A percentile compares a stretch with the other conserved stretches of the same genome.
Conservation (phyloP, 2,797 vertebrate genomes). For the Myotis myotis region DNA sequence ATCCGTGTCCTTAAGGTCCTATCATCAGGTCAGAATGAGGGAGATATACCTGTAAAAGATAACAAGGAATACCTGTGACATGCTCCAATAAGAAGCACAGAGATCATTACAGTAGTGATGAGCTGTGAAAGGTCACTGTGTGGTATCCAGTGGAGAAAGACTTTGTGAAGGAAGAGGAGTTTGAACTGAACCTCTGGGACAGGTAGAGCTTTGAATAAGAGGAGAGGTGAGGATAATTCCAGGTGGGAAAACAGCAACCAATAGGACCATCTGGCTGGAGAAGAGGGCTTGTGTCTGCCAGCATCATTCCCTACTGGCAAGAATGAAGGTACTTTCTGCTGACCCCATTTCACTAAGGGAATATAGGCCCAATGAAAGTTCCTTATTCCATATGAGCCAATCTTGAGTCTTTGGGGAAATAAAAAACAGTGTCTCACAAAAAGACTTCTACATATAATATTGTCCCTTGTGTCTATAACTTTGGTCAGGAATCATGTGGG, state of each 20-base stretch:
- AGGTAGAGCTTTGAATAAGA: neutral
- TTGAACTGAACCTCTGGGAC: neutral
- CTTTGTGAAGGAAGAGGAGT: neutral
- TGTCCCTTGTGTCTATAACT: neutral
- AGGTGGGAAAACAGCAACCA: neutral
- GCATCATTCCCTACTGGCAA: neutral
- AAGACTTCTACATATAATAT: neutral
- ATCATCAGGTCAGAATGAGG: neutral
- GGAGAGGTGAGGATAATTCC: neutral
- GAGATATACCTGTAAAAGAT: neutral
- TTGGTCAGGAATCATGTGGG: neutral
- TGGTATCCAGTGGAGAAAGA: neutral
- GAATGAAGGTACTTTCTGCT: neutral
- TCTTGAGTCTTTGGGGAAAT: neutral
- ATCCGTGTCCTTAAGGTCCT: neutral
- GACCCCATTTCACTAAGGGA: neutral
- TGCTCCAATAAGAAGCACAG: neutral
- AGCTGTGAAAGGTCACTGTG: neutral
- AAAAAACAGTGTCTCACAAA: neutral
- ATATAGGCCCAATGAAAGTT: neutral
- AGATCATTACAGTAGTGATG: neutral
- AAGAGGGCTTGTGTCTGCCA: neutral
- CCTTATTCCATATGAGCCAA: neutral
- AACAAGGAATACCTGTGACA: neutral
- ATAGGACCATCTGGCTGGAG: neutral